Conservation (phyloP, 2,113 vertebrate genomes). For the human (Homo sapiens) region DNA sequence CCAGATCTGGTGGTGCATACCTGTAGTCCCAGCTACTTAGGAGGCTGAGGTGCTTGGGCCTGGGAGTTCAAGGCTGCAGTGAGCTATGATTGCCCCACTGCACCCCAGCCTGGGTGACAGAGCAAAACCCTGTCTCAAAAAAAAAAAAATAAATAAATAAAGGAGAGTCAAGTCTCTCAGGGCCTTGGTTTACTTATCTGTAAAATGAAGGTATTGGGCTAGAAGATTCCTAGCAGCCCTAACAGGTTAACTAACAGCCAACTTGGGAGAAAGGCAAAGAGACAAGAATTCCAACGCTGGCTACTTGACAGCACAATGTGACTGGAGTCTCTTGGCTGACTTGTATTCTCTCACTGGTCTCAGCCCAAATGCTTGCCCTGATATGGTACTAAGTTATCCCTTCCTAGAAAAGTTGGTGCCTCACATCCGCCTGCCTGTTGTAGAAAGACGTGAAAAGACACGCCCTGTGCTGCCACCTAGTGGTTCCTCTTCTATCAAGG, state of each 20-base stretch:
- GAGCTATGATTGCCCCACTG: too few relatives aligned
- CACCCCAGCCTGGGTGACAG: too few relatives aligned
- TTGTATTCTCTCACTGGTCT: neutral
- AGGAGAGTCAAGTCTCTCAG: neutral
- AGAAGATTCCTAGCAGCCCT: neutral
- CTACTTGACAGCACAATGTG: neutral
- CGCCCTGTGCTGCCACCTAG: slow-evolving; percentile 77
- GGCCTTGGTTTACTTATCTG: neutral
- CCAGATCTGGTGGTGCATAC: too few relatives aligned
- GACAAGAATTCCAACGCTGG: neutral
- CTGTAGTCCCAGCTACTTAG: too few relatives aligned
- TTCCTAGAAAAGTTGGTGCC: neutral
- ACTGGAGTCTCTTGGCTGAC: neutral
- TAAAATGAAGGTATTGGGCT: neutral
- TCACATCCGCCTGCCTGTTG: neutral
- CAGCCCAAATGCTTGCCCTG: neutral
- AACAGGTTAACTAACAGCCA: neutral
- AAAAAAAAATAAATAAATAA: too few relatives aligned
- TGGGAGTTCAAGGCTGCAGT: too few relatives aligned
- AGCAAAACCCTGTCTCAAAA: too few relatives aligned
- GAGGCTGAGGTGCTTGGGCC: too few relatives aligned
- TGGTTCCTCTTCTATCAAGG: neutral
- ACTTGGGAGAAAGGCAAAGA: neutral
- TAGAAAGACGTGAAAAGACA: slow-evolving; percentile 20
- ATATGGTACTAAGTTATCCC: neutral